Evolutionary conservation across 2,797 vertebrate species (phyloP), one percentile per base, ranked within the genome.

Genomic region (Alectoris magna): DNA sequence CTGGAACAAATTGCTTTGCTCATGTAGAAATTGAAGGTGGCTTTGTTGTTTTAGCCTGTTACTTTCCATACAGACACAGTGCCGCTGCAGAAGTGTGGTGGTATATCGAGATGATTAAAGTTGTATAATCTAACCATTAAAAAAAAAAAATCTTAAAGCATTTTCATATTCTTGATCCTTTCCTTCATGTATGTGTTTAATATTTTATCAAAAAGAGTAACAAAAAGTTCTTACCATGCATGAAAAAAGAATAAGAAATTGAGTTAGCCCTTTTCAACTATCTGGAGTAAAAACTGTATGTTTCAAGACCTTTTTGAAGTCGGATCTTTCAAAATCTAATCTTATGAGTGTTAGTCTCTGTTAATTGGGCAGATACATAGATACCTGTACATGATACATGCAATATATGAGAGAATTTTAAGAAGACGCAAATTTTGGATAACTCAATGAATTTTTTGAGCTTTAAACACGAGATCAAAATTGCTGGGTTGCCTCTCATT

Each of bases 141-240:
- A 81, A 78, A 55, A 78, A 55, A 84, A 88, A 39, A 0, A 5
- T 58, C 38, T 73, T 69, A 59, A 66, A 74, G 5, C 1, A 2
- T 51, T 88, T 87, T 74, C 1, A 0, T 80, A 62, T 68, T 88
- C 44, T 19, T 71, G n/a, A 53, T 73, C 63, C 36, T 87, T 95
- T 85, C 38, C n/a, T 94, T 83, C 55, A 26, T 66, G 66, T 22
- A 31, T 27, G 38, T 43, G n/a, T 83, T 95, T 87, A 94, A 94
- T 91, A 86, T 91, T 93, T 94, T 43, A 96, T 96, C 84, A 91
- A 87, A 93, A 77, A 80, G 62, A 79, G 56, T 64, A 94, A 84
- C 56, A 87, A 81, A 86, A 88, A 60, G 29, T 87, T 90, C 38
- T 5, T 68, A 36, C 14, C 82, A 2, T 15, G 10, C 16, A 66